phyloP scores from a whole-genome alignment of 2,113 vertebrate genomes.

The Misgurnus mizolepis region DNA sequence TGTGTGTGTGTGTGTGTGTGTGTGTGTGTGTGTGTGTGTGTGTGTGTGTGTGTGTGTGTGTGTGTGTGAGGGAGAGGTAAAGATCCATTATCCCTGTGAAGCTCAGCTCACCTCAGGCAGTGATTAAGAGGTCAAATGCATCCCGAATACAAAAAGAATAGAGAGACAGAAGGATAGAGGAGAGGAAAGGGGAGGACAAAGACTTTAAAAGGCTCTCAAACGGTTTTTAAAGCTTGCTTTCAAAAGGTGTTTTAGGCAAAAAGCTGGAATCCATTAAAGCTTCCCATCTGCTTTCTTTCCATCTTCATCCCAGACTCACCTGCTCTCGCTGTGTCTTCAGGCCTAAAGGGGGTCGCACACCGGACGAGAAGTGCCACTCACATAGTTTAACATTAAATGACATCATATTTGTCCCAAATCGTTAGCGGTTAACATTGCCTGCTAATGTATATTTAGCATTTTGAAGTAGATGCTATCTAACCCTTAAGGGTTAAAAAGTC shows the following conservation, averaged over 20 bases:
- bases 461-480: too few relatives aligned
- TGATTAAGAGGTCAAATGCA: slow-evolving; percentile 58
- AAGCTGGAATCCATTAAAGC: slow-evolving; percentile 49
- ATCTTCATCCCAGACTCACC: slow-evolving; percentile 18
- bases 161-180: slow-evolving; percentile 46
- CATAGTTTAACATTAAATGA: too few relatives aligned
- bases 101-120: slow-evolving; percentile 56
- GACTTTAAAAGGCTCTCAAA: slow-evolving; percentile 40
- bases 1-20: too few relatives aligned
- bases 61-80: slow-evolving; percentile 5
- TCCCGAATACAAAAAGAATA: slow-evolving; percentile 50
- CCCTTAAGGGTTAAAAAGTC: background rate
- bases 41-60: slow-evolving; percentile 18
- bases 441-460: too few relatives aligned
- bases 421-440: too few relatives aligned
- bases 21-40: slow-evolving; percentile 3
- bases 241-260: slow-evolving; percentile 50
- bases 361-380: too few relatives aligned
- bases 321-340: slow-evolving; percentile 23
- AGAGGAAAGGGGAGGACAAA: slow-evolving; percentile 56
- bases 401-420: too few relatives aligned
- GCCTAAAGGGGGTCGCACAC: slow-evolving; percentile 13
- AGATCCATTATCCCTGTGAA: slow-evolving; percentile 55
- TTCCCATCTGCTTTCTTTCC: background rate
- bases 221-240: slow-evolving; percentile 42